Base-by-base conservation (phyloP, 30 jellyfish, hydroid and myxozoan genomes). In the Mastigias papua region DNA sequence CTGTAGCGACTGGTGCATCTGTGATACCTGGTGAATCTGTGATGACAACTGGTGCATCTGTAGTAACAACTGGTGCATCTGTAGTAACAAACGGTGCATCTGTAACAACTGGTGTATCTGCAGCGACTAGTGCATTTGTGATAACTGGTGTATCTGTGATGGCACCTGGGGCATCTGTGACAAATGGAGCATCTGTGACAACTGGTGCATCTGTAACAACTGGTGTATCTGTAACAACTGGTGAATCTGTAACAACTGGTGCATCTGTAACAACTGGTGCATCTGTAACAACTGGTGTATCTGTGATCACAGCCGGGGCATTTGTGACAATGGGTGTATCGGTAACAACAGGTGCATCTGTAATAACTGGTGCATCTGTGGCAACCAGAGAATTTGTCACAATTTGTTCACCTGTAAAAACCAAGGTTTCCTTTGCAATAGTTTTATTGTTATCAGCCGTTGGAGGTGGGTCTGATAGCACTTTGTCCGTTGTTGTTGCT, bases 131-230 rank as follows among this genome's bases (percentile, higher is more conserved):
- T n/a, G n/a, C n/a, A n/a, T n/a, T n/a, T n/a, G n/a, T n/a, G n/a
- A n/a, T n/a, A 6, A n/a, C 63, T 0, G 61, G 63, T 42, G 46
- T 17, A 25, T 34, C 27, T 48, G 34, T 51, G 34, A 48, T 28
- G 34, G 60, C 50, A 17, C 27, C 67, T 29, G 61, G 0, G 20
- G 73, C 80, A 26, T 63, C 74, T 22, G 92, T 78, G 10, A 16
- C 50, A 17, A 51, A 30, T 2, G 90, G 54, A 16, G 35, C 69
- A 46, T n/a, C 54, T 58, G 79, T 58, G 27, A 34, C 69, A 26
- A 37, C 51, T 79, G 73, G 79, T 25, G 35, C 32, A 23, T 79
- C 73, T 1, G 93, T 74, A 9, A 35, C 76, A 7, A 80, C 69
- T 5, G 79, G 83, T 27, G 64, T 30, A 23, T 73, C 84, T 0